Base-by-base conservation (phyloP, 2,888 invertebrate species). In the Argynnis bischoffii region DNA sequence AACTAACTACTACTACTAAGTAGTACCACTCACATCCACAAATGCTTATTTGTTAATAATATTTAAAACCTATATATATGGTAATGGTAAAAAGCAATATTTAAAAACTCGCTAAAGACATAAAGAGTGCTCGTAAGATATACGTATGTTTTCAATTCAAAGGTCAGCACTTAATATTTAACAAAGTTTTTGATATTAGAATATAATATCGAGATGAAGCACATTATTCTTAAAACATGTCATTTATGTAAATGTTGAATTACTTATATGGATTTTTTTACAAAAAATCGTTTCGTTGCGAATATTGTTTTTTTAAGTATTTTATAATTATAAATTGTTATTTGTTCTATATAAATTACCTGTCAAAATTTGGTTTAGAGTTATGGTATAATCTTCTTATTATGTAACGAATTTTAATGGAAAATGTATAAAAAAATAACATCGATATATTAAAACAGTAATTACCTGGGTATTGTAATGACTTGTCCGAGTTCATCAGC, bases 401-500 rank as follows among this genome's bases (percentile, higher is more conserved):
- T 41, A 11, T 11, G 35, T 35, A 8, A 35, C 6, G 35, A 35
- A 35, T 41, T 41, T 41, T 41, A 41, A 41, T 41, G 35, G 35
- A 41, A 41, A 35, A 35, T 35, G 8, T 35, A 35, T 35, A 35
- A 41, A 41, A 18, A 8, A 41, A 8, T 8, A 8, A 11, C 0
- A 41, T 41, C 8, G 8, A 41, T 41, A 41, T 41, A 41, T 41
- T 41, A 26, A 51, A 64, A 41, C 16, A 26, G 21, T 46, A 74
- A 77, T 89, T 89, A 95, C 95, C 95, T 95, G 87, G 94, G 93
- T 80, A 95, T 94, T 50, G 95, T 94, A 81, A 95, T 94, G 78
- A 95, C 94, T 75, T 94, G 94, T 47, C 94, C 94, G 53, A 95
- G 94, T 83, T 95, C 95, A 73, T 96, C 95, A 3, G 95, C 95